These are phyloP conservation scores for Diarsia brunnea DNA, from an alignment of 2,888 invertebrate genomes.

Conservation along the genomic window DNA sequence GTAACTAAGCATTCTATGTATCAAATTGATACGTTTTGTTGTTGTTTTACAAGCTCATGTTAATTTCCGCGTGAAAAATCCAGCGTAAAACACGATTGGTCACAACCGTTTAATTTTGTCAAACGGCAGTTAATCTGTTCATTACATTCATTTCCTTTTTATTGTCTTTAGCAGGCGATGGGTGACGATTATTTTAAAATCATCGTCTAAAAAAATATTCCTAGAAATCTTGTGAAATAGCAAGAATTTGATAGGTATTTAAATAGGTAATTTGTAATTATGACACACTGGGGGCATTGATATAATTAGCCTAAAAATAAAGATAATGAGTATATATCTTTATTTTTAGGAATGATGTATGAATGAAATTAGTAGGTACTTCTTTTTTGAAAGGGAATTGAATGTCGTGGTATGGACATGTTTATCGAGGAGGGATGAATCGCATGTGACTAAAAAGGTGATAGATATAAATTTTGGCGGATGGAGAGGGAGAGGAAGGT, in stretches of 20 bases:
- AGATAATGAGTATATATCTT: no score
- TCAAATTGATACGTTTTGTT: no score
- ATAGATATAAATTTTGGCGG: no score
- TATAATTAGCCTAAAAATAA: not conserved
- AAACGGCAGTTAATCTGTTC: constrained; percentile 38
- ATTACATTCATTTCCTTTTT: constrained; percentile 53
- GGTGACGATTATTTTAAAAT: constrained; percentile 37
- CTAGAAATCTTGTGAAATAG: not conserved
- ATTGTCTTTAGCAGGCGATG: constrained; percentile 38
- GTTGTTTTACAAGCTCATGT: constrained; percentile 5
- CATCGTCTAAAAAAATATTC: constrained; percentile 26
- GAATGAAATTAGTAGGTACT: no score
- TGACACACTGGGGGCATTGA: not conserved
- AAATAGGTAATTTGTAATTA: not conserved
- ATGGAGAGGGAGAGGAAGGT: no score
- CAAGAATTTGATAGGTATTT: not conserved
- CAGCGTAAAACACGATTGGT: constrained; percentile 45
- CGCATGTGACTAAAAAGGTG: no score
- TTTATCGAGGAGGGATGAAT: no score
- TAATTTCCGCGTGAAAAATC: constrained; percentile 17
- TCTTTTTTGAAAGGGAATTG: no score
- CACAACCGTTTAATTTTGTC: constrained; percentile 44
- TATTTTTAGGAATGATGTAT: no score
- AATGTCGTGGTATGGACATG: no score
- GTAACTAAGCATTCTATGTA: no score